Percentiles rank a stretch among this genome's conserved stretches.
Evolutionary conservation across 2,888 invertebrate genomes (phyloP).

Genomic region (Tinea pellionella): DNA sequence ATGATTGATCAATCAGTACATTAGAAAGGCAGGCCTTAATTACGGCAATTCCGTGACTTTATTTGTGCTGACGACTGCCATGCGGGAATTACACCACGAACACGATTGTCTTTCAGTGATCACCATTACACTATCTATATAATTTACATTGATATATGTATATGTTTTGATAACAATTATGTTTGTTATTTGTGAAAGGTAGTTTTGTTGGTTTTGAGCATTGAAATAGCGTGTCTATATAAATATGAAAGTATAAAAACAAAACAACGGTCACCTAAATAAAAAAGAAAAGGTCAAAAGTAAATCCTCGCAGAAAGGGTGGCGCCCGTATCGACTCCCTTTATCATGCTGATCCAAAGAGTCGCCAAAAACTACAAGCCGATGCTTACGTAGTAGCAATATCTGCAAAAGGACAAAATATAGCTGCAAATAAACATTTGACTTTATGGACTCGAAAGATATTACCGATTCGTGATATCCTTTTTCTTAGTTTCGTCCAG

Average conservation of each 20-base stretch:
- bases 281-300: constrained; percentile 10
- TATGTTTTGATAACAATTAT: not conserved
- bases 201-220: no score
- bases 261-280: constrained; percentile 5
- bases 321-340: constrained; percentile 4
- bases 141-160: not conserved
- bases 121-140: not conserved
- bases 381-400: constrained; percentile 56
- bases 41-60: constrained; percentile 48
- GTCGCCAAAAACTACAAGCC: constrained; percentile 20
- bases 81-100: constrained; percentile 15
- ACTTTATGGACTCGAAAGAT: constrained; percentile 70
- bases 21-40: constrained; percentile 58
- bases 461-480: constrained; percentile 69
- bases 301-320: constrained; percentile 13
- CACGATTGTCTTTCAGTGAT: constrained; percentile 13
- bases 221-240: not conserved
- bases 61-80: constrained; percentile 49
- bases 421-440: constrained; percentile 69
- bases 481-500: constrained; percentile 63
- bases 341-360: constrained; percentile 11
- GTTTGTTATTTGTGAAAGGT: not conserved
- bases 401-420: constrained; percentile 67
- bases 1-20: constrained; percentile 66
- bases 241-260: not conserved